Conservation (phyloP, 35 echinoderm and acorn worm genomes). For the Acanthaster planci region DNA sequence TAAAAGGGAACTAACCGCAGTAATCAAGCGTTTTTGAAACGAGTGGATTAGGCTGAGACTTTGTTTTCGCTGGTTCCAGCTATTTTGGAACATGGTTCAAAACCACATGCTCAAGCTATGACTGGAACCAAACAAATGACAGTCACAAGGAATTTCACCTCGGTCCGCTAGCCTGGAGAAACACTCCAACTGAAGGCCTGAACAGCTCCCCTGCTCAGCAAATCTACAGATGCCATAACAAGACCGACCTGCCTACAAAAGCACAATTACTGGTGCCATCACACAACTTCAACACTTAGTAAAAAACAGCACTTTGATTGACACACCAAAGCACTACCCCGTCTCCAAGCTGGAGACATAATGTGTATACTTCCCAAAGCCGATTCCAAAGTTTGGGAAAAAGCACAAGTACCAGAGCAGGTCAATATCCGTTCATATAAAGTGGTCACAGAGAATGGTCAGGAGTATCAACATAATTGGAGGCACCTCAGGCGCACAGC, state of each 20-base stretch:
- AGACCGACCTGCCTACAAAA: slow-evolving; percentile 61
- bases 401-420: slow-evolving; percentile 45
- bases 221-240: slow-evolving; percentile 42
- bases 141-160: slow-evolving; percentile 49
- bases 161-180: slow-evolving; percentile 57
- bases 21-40: too few species aligned
- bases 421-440: slow-evolving; percentile 15
- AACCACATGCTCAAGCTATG: slow-evolving; percentile 33
- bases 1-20: too few species aligned
- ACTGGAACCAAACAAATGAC: slow-evolving; percentile 41
- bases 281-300: slow-evolving; percentile 45
- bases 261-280: slow-evolving; percentile 13
- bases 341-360: not conserved
- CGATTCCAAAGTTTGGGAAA: slow-evolving; percentile 40
- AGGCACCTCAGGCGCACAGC: slow-evolving; percentile 11
- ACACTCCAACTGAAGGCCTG: slow-evolving; percentile 57
- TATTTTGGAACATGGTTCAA: too few species aligned
- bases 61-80: too few species aligned
- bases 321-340: slow-evolving; percentile 36
- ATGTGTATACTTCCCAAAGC: too few species aligned
- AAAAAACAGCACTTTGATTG: not conserved
- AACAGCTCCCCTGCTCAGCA: slow-evolving; percentile 63
- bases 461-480: slow-evolving; percentile 7
- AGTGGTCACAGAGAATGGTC: slow-evolving; percentile 30
- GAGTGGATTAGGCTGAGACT: too few species aligned